Evolutionary conservation across 2,113 vertebrate genomes (phyloP).

Genomic region (Megalops atlanticus): DNA sequence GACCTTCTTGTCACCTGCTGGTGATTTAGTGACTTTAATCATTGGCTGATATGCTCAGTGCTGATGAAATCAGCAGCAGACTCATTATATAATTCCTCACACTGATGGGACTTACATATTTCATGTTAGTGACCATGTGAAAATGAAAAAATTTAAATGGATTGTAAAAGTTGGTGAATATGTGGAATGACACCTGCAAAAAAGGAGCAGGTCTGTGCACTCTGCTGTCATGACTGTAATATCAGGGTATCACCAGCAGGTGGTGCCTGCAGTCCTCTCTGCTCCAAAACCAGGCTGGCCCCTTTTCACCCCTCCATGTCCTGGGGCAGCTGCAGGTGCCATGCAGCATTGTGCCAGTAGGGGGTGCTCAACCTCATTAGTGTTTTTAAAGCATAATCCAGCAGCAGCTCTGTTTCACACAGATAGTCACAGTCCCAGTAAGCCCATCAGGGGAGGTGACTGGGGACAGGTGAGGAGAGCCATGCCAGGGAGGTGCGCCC

Average conservation of each 20-base stretch:
- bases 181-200: too few relatives aligned
- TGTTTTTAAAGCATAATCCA: constrained; percentile 57
- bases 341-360: constrained; percentile 52
- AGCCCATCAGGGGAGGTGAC: constrained; percentile 65
- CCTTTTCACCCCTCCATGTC: not conserved
- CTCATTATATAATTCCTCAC: too few relatives aligned
- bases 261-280: not conserved
- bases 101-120: too few relatives aligned
- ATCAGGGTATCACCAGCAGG: not conserved
- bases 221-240: not conserved
- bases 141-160: too few relatives aligned
- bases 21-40: too few relatives aligned
- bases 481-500: too few relatives aligned
- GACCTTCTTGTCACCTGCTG: too few relatives aligned
- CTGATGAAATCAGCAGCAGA: too few relatives aligned
- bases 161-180: too few relatives aligned
- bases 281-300: not conserved
- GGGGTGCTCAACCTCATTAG: constrained; percentile 57
- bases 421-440: constrained; percentile 74
- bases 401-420: constrained; percentile 60
- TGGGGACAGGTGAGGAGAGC: constrained; percentile 42
- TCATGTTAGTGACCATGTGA: too few relatives aligned
- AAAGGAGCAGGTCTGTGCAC: too few relatives aligned
- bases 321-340: constrained; percentile 10
- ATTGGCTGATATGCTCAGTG: too few relatives aligned